Percentiles rank a stretch among this genome's conserved stretches.
Conservation (phyloP, 2,797 vertebrate species). For the Cephalopachus bancanus region DNA sequence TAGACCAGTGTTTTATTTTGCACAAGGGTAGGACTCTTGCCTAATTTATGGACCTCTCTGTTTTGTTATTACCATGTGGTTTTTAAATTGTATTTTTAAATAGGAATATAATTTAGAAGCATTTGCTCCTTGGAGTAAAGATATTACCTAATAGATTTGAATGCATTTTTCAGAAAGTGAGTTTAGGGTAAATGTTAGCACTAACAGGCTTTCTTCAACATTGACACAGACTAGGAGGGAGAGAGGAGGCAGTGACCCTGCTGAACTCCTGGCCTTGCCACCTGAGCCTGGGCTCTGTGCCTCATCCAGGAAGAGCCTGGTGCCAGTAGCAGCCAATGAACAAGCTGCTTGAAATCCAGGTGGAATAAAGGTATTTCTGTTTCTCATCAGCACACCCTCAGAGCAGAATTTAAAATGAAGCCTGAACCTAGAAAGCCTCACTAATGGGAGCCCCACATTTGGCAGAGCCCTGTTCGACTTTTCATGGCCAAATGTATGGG, state of each 20-base stretch:
- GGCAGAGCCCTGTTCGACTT: background rate
- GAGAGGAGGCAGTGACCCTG: background rate
- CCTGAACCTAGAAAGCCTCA: background rate
- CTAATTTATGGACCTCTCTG: background rate
- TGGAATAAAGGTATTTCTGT: constrained; percentile 20
- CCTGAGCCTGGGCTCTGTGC: background rate
- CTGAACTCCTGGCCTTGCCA: background rate
- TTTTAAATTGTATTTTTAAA: constrained; percentile 38
- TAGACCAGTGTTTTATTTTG: background rate
- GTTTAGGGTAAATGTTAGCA: background rate
- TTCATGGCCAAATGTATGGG: background rate
- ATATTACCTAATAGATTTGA: constrained; percentile 2
- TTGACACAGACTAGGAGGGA: background rate
- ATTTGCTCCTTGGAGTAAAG: background rate
- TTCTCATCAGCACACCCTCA: background rate
- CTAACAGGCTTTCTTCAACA: background rate
- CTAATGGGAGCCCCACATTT: background rate
- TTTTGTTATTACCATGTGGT: background rate
- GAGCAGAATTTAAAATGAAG: constrained; percentile 12
- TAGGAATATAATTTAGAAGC: constrained; percentile 25
- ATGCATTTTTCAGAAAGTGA: background rate
- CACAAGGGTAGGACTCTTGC: background rate
- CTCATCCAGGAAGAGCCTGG: background rate
- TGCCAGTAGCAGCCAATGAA: background rate
- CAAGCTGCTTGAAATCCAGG: background rate